These are phyloP conservation scores for Agrochola lota DNA, from an alignment of 2,888 invertebrate genomes.

Conservation along the genomic window DNA sequence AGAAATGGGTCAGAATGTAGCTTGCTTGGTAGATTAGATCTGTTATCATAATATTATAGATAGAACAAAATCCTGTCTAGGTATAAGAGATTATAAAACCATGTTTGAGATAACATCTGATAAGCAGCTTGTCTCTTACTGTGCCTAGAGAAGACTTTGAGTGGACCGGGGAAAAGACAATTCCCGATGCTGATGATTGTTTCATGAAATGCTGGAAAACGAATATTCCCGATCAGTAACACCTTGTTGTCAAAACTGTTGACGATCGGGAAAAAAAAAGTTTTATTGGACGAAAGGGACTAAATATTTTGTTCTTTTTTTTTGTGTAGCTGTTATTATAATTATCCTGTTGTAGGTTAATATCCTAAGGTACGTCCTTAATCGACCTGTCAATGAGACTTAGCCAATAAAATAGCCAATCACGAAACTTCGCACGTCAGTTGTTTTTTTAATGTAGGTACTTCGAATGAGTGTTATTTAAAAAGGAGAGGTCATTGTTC, in stretches of 20 bases:
- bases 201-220: not conserved
- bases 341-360: not conserved
- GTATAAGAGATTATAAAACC: conserved; percentile 19
- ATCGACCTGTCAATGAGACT: conserved; percentile 43
- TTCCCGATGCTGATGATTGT: not conserved
- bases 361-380: conserved; percentile 10
- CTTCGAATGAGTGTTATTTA: conserved; percentile 8
- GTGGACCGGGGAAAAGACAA: not conserved
- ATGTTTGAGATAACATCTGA: conserved; percentile 12
- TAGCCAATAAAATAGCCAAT: conserved; percentile 30
- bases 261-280: too few relatives aligned
- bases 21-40: conserved; percentile 35
- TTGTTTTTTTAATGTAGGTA: conserved; percentile 13
- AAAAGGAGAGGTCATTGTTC: conserved; percentile 7
- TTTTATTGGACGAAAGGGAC: too few relatives aligned
- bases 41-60: conserved; percentile 30
- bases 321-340: too few relatives aligned
- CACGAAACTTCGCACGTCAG: not conserved
- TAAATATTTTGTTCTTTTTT: not conserved
- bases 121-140: not conserved
- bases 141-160: not conserved
- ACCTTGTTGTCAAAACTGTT: too few relatives aligned
- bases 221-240: too few relatives aligned
- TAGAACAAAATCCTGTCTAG: conserved; percentile 34
- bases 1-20: conserved; percentile 45